A percentile compares a stretch with the other conserved stretches of the same genome.
Evolutionary conservation across 2,797 vertebrate genomes (phyloP).

Genomic region (Craterocephalus amniculus): DNA sequence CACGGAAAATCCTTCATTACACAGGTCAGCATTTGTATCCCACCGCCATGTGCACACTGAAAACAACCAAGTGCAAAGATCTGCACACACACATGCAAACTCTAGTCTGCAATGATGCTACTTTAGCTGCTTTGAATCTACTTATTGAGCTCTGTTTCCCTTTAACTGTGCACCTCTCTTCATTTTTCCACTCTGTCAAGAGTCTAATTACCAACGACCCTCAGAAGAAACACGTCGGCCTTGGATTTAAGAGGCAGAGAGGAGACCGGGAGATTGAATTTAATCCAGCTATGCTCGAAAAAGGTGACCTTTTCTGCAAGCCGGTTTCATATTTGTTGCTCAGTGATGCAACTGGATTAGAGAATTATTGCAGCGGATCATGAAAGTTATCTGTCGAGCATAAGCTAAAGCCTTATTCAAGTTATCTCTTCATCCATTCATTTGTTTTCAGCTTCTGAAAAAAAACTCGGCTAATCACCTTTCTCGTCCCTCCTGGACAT

Average conservation of each 20-base stretch:
- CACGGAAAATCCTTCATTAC: conserved; percentile 47
- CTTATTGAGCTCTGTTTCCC: conserved; percentile 41
- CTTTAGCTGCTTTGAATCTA: conserved; percentile 18
- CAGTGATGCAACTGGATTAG: conserved; percentile 75
- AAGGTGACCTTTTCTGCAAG: conserved; percentile 76
- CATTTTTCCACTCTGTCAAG: conserved; percentile 50
- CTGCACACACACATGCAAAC: neutral
- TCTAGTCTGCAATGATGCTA: conserved; percentile 31
- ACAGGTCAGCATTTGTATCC: conserved; percentile 16
- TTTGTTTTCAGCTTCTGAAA: conserved; percentile 28
- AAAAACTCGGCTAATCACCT: conserved; percentile 49
- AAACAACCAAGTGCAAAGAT: neutral
- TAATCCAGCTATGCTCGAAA: conserved; percentile 66
- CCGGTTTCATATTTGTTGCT: conserved; percentile 67
- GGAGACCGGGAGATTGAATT: conserved; percentile 70
- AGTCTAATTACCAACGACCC: conserved; percentile 76
- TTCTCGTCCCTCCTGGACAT: conserved; percentile 43
- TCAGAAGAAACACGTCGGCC: conserved; percentile 59
- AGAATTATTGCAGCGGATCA: conserved; percentile 64
- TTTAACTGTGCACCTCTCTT: conserved; percentile 39
- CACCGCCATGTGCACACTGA: neutral
- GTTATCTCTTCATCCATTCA: conserved; percentile 39
- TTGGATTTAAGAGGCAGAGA: conserved; percentile 73
- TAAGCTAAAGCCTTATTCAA: conserved; percentile 49
- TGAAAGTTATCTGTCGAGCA: conserved; percentile 54